Evolutionary conservation across 2,888 invertebrate genomes (phyloP).

Genomic region (Loripinus fragilis): DNA sequence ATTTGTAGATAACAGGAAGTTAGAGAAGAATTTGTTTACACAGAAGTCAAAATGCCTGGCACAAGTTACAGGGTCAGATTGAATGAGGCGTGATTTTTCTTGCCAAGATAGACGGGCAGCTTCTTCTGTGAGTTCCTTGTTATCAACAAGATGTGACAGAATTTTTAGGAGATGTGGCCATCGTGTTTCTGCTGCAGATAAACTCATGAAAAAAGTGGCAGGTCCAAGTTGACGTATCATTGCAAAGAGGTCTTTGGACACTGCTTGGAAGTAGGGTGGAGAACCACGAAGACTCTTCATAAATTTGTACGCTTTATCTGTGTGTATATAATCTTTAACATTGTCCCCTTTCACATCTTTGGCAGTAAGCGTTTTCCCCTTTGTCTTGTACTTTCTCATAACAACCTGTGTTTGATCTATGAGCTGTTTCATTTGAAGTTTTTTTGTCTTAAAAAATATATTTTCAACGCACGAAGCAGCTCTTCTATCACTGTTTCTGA

Average conservation of each 20-base stretch:
- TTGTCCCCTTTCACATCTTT: conserved; percentile 27
- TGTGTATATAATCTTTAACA: conserved; percentile 13
- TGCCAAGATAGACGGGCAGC: conserved; percentile 15
- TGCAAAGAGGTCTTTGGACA: background rate
- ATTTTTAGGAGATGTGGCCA: conserved; percentile 14
- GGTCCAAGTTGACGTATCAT: conserved; percentile 35
- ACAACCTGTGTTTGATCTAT: conserved; percentile 30
- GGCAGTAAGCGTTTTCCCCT: conserved; percentile 23
- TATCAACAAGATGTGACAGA: background rate
- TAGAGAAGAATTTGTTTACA: conserved; percentile 24
- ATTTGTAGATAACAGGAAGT: too few species aligned
- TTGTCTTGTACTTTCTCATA: conserved; percentile 33
- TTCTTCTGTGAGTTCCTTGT: background rate
- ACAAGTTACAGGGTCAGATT: conserved; percentile 54
- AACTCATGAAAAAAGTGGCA: conserved; percentile 32
- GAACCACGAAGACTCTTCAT: conserved; percentile 35
- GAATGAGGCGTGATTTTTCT: conserved; percentile 9
- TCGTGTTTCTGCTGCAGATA: conserved; percentile 24
- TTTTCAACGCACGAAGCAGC: conserved; percentile 30
- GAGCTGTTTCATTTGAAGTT: conserved; percentile 40
- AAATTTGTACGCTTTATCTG: conserved; percentile 34
- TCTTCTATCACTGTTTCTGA: conserved; percentile 32
- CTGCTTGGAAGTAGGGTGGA: background rate
- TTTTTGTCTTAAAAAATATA: conserved; percentile 44
- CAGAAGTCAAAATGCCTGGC: conserved; percentile 49